phyloP scores from a whole-genome alignment of 2,797 vertebrate species.

The Microctenopoma steveboyesi region DNA sequence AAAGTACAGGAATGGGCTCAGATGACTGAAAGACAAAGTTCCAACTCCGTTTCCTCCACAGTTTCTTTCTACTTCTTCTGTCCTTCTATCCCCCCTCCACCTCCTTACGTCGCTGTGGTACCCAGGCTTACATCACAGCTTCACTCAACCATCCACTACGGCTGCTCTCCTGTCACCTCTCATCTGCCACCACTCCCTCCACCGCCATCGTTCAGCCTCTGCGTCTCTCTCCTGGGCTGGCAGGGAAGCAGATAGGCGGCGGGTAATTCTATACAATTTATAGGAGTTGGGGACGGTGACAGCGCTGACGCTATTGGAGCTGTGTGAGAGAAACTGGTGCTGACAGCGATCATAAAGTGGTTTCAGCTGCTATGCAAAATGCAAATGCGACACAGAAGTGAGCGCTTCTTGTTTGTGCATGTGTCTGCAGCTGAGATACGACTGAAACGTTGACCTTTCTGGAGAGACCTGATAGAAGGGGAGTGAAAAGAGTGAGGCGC shows the following conservation, averaged over 20 bases:
- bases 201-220: constrained; percentile 18
- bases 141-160: constrained; percentile 60
- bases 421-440: constrained; percentile 16
- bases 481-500: constrained; percentile 21
- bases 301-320: constrained; percentile 18
- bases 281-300: constrained; percentile 23
- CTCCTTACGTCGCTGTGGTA: constrained; percentile 26
- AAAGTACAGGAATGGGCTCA: neutral
- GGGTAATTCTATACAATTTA: constrained; percentile 50
- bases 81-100: neutral
- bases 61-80: constrained; percentile 2
- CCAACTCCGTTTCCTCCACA: neutral
- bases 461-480: constrained; percentile 31
- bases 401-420: neutral
- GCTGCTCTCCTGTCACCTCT: constrained; percentile 62
- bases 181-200: constrained; percentile 57
- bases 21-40: constrained; percentile 20
- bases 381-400: constrained; percentile 24
- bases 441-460: constrained; percentile 50
- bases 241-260: constrained; percentile 10
- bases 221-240: constrained; percentile 3
- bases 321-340: constrained; percentile 19
- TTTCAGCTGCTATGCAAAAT: constrained; percentile 29
- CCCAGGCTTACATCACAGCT: constrained; percentile 45
- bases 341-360: constrained; percentile 41